Evolutionary conservation across 2,113 vertebrate genomes (phyloP).

Genomic region (Ginglymostoma cirratum): DNA sequence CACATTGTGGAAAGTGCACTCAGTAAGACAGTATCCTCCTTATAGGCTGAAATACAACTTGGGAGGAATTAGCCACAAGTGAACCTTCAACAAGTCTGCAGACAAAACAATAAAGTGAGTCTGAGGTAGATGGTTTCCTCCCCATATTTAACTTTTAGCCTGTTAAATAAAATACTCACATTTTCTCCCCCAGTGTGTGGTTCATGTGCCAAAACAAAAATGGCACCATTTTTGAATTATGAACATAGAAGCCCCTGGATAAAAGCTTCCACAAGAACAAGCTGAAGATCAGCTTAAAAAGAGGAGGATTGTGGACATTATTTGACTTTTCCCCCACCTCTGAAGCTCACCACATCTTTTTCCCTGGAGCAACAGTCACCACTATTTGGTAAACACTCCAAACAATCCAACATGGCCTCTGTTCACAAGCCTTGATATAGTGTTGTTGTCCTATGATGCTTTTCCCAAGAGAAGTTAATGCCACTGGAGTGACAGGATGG

Average conservation of each 20-base stretch:
- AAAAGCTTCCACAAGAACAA: neutral
- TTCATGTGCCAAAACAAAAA: neutral
- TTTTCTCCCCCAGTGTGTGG: conserved; percentile 4
- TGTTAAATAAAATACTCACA: neutral
- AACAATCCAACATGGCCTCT: neutral
- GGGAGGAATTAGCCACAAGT: conserved; percentile 54
- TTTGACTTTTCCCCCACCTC: conserved; percentile 53
- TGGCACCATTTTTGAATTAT: neutral
- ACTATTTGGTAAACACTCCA: neutral
- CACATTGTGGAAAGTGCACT: conserved; percentile 66
- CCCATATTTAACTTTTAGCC: conserved; percentile 23
- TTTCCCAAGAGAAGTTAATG: neutral
- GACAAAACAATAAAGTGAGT: conserved; percentile 64
- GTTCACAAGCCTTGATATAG: neutral
- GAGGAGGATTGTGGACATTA: conserved; percentile 43
- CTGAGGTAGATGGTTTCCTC: conserved; percentile 71
- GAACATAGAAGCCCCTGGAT: neutral
- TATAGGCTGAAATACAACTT: conserved; percentile 59
- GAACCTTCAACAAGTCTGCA: conserved; percentile 65
- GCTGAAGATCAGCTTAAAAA: neutral
- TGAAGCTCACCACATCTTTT: conserved; percentile 50
- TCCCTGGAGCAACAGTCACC: conserved; percentile 42
- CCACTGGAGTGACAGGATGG: conserved; percentile 47
- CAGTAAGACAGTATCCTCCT: conserved; percentile 63
- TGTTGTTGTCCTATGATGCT: neutral